Evolutionary conservation across 2,797 vertebrate genomes (phyloP).

Genomic region (Epinephelus malabaricus): DNA sequence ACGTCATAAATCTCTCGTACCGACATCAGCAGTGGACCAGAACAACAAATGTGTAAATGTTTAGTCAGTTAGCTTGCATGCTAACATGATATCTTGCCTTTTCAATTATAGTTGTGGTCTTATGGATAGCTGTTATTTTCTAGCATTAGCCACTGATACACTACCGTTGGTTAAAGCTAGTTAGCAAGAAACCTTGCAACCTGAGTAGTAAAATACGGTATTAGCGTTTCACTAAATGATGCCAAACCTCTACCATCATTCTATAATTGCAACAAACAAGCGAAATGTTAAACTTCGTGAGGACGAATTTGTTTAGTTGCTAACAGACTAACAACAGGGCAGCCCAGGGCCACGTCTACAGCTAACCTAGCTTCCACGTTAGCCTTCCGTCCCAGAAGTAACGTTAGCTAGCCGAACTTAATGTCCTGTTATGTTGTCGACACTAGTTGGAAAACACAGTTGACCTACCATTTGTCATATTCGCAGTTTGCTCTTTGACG

Average conservation of each 20-base stretch:
- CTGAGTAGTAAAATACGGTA: not conserved
- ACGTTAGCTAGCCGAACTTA: conserved; percentile 32
- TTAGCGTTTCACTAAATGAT: not conserved
- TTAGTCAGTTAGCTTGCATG: no score
- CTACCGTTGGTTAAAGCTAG: conserved; percentile 9
- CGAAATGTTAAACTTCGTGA: not conserved
- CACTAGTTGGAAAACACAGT: not conserved
- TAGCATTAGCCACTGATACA: conserved; percentile 15
- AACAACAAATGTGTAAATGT: not conserved
- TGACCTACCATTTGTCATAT: conserved; percentile 87
- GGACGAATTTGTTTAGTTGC: not conserved
- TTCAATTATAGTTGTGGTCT: not conserved
- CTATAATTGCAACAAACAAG: not conserved
- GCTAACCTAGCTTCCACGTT: conserved; percentile 59
- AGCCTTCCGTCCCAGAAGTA: conserved; percentile 41
- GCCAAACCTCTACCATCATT: fast-evolving
- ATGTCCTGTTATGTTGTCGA: not conserved
- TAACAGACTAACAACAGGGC: not conserved
- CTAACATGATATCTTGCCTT: not conserved
- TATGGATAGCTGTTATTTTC: not conserved
- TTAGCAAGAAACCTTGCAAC: conserved; percentile 23
- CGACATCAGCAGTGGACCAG: not conserved
- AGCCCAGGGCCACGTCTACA: conserved; percentile 82
- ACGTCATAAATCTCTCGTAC: not conserved
- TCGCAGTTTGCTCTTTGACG: conserved; percentile 64